Base-by-base conservation (phyloP, 2,888 invertebrate genomes). In the Amblyjoppa proteus region DNA sequence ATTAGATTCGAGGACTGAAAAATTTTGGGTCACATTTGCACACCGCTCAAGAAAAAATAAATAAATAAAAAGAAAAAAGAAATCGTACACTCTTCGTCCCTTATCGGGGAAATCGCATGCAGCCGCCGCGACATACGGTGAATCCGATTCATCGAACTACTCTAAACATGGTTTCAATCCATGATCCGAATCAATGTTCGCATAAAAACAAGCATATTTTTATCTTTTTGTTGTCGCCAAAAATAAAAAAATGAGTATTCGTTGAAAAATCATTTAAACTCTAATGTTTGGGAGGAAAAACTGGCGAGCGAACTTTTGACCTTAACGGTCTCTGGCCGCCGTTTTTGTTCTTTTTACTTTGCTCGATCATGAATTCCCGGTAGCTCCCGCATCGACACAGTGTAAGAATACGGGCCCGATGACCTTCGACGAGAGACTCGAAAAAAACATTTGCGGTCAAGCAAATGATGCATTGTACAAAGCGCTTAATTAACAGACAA, bases 391-490 rank as follows among this genome's bases (percentile, higher is more conserved):
- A 69, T 25, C 5, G 53, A 45, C 28, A 31, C 45, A 25, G 13
- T 38, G 34, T 69, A n/a, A 45, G 13, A 69, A 69, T 9, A 4
- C 41, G 20, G 34, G 20, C 20, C 20, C 20, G 4, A 20, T 34
- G 41, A 41, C 41, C 34, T 34, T 51, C 41, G 53, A 31, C n/a
- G n/a, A 20, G 4, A 4, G 38, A 83, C 31, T 31, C 69, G 41
- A 80, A 13, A 66, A 11, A 61, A 34, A 74, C 61, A 78, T 74
- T 64, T 64, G 28, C 34, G 11, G 51, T 66, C 13, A 66, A 66
- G 66, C 31, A 34, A 34, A 31, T 64, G 13, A 58, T 69, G 75
- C 80, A 81, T 71, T 81, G 73, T 84, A 81, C 76, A 81, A 84
- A 81, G 66, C 76, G 25, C 80, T 77, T 73, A 77, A 38, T 58